These are phyloP conservation scores for Chloroceryle amazona DNA, from an alignment of 2,797 vertebrate genomes.

Conservation along the genomic window DNA sequence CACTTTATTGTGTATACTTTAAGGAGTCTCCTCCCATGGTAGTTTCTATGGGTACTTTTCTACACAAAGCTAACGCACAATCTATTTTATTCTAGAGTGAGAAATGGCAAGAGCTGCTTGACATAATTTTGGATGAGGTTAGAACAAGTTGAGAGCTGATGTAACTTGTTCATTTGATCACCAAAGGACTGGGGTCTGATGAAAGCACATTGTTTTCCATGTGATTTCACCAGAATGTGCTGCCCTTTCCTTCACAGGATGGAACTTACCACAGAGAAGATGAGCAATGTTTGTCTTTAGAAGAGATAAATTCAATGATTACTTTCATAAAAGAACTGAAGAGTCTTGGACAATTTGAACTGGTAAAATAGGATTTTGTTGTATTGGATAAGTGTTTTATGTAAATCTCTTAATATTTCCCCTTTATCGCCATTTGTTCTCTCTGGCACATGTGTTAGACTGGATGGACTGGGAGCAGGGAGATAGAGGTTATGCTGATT, in stretches of 20 bases:
- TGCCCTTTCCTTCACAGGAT: constrained; percentile 77
- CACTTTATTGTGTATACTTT: not conserved
- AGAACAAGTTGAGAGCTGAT: not conserved
- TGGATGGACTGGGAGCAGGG: not conserved
- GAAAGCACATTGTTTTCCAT: not conserved
- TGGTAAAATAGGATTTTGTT: constrained; percentile 82
- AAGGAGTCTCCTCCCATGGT: not conserved
- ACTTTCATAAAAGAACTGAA: constrained; percentile 87
- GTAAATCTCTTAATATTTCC: not conserved
- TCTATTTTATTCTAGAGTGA: not conserved
- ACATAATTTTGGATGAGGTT: not conserved
- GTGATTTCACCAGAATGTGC: not conserved
- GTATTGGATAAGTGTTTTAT: not conserved
- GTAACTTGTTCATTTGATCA: not conserved
- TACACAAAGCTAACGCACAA: not conserved
- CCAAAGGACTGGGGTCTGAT: not conserved
- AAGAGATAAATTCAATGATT: constrained; percentile 84
- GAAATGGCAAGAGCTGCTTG: not conserved
- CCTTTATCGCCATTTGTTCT: not conserved
- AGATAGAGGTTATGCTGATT: not conserved
- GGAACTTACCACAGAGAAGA: constrained; percentile 78
- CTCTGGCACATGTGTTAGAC: not conserved
- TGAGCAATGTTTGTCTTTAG: constrained; percentile 82
- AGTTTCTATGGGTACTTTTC: not conserved
- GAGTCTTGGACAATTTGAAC: constrained; percentile 85